Evolutionary conservation across 2,113 vertebrate genomes (phyloP), one percentile per base, ranked within the genome.

Genomic region (Bubo blakistoni): DNA sequence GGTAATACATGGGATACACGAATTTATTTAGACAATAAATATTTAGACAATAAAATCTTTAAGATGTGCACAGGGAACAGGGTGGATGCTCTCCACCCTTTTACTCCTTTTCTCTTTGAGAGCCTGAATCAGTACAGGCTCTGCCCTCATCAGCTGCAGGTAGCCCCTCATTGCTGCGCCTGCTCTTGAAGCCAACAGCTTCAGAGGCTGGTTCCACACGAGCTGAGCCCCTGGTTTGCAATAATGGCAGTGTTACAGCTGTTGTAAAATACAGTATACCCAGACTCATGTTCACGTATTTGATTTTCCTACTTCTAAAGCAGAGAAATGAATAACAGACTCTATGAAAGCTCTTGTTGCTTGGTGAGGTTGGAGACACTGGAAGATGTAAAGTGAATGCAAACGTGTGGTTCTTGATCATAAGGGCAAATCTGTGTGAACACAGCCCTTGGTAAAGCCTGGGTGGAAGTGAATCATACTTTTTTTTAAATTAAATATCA

Each of bases 241-340:
- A 8, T 40, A 15, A n/a, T 10, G 21, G 67, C 34, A 30, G 7
- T 19, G 34, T 20, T 34, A 24, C 13, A 42, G 30, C 40, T 54
- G 22, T 20, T 55, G 24, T 10, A 14, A 54, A 69, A 34, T 29
- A 52, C 16, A 21, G 27, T 13, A 14, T 22, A 22, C 26, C 19
- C 1, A 1, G 9, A 1, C 42, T 85, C 17, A 10, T 1, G 4
- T 51, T 62, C 38, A 30, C 1, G 1, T 32, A 3, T 80, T n/a
- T 77, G 49, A 25, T 46, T 70, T 59, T 54, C 21, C 38, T 34
- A 2, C 57, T 59, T 54, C 38, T 65, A 24, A 36, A 42, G 40
- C 40, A 42, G 27, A 84, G 24, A 14, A 51, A 51, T 30, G 25
- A 76, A 46, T 44, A 49, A 22, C 4, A 38, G n/a, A 38, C 38